Base-by-base conservation (phyloP, 2,888 invertebrate genomes). In the Acrobeloides nanus region DNA sequence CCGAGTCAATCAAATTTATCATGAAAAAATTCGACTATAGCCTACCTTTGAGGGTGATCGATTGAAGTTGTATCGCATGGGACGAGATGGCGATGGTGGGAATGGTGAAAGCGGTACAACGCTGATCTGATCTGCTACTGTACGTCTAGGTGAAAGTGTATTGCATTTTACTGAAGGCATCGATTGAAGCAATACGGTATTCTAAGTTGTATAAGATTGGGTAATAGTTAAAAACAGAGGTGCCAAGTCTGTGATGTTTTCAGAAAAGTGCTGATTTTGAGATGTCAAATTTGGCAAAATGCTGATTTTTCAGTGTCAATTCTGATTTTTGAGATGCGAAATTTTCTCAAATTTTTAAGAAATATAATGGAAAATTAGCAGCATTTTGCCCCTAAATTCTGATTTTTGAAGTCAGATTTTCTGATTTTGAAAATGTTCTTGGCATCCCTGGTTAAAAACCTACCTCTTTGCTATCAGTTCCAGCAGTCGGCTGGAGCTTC, bases 51-150 rank as follows among this genome's bases (percentile, higher is more conserved):
- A 85, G 10, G 88, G 88, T 76, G 87, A 88, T 59, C 84, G 81
- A 74, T 84, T 85, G 77, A 89, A 87, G 66, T 83, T 83, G 77
- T 88, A 89, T 44, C 82, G 82, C 73, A n/a, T n/a, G n/a, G 80
- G 66, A 23, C 42, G 43, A 7, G 57, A 15, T 12, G 76, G 76
- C 46, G 1, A 73, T 64, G 12, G 75, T 68, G 42, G 70, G 65
- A 18, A 52, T 67, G 68, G 27, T 7, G 53, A 55, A 23, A 59
- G 34, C 6, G 58, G 60, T 18, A 63, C 42, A 8, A 58, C 41
- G 17, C 55, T 39, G 17, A 59, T 32, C n/a, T 54, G 51, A 6
- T 81, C 76, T 59, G 80, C 78, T 23, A 84, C 79, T 42, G 81
- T 75, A 33, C 82, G 76, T 2, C 81, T 77, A 0, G 83, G 82